Evolutionary conservation across 1,140 invertebrate species (phyloP).

Genomic region (Tetranychus cinnabarinus): DNA sequence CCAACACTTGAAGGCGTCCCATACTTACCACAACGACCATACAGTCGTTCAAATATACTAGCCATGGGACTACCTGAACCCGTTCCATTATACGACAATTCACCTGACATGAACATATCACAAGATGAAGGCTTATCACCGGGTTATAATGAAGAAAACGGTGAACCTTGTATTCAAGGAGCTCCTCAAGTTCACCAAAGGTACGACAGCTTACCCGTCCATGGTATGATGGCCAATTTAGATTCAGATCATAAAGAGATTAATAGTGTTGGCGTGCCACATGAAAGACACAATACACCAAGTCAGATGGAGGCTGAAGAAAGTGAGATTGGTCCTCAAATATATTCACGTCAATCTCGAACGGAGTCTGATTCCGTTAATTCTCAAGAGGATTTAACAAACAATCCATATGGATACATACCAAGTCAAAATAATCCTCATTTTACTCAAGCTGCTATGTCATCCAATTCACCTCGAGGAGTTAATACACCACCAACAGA

Average conservation of each 20-base stretch:
- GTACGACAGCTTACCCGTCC: not conserved
- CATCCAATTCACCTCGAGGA: too few species aligned
- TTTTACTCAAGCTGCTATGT: too few species aligned
- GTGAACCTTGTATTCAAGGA: not conserved
- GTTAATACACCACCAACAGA: too few species aligned
- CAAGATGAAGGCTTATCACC: not conserved
- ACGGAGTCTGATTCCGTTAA: too few species aligned
- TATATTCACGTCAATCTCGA: too few species aligned
- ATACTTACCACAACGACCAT: not conserved
- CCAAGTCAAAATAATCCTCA: too few species aligned
- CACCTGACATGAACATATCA: too few species aligned
- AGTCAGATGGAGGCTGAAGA: too few species aligned
- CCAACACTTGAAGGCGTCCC: not conserved
- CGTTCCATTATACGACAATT: not conserved
- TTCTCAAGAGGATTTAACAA: too few species aligned
- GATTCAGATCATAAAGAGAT: not conserved
- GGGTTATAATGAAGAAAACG: not conserved
- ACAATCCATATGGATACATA: too few species aligned
- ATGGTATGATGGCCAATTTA: not conserved
- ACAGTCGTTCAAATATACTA: constrained; percentile 5
- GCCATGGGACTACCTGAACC: constrained; percentile 1
- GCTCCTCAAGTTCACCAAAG: not conserved
- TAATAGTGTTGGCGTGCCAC: not conserved
- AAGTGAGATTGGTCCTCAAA: too few species aligned
- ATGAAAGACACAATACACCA: too few species aligned